Conservation (phyloP, 2,113 vertebrate species). For the Pollachius pollachius region DNA sequence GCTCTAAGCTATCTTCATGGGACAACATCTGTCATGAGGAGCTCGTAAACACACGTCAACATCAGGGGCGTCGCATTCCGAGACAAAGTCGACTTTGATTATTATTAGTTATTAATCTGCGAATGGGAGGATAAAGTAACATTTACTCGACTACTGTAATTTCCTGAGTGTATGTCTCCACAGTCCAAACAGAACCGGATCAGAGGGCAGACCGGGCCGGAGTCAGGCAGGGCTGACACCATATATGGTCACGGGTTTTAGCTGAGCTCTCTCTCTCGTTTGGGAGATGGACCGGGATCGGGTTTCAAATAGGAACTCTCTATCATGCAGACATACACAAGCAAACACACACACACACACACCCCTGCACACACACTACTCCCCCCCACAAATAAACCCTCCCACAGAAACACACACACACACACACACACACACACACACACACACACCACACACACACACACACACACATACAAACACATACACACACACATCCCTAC, state of each 20-base stretch:
- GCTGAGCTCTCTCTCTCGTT: neutral
- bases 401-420: constrained; percentile 4
- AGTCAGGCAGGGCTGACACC: constrained; percentile 32
- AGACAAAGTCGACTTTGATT: constrained; percentile 42
- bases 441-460: neutral
- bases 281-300: too few relatives aligned
- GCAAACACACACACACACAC: neutral
- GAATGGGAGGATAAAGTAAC: constrained; percentile 42
- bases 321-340: neutral
- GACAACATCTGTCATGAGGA: constrained; percentile 37
- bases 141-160: constrained; percentile 41
- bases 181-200: constrained; percentile 25
- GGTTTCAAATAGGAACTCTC: too few relatives aligned
- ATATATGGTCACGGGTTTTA: constrained; percentile 34
- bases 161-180: constrained; percentile 36
- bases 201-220: constrained; percentile 17
- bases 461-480: neutral
- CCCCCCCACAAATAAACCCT: neutral
- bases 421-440: neutral
- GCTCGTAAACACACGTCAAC: too few relatives aligned
- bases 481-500: neutral
- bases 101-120: constrained; percentile 33
- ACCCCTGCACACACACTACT: neutral
- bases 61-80: constrained; percentile 17
- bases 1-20: constrained; percentile 32